Evolutionary conservation across 2,113 vertebrate genomes (phyloP).

Genomic region (Eurypyga helias): DNA sequence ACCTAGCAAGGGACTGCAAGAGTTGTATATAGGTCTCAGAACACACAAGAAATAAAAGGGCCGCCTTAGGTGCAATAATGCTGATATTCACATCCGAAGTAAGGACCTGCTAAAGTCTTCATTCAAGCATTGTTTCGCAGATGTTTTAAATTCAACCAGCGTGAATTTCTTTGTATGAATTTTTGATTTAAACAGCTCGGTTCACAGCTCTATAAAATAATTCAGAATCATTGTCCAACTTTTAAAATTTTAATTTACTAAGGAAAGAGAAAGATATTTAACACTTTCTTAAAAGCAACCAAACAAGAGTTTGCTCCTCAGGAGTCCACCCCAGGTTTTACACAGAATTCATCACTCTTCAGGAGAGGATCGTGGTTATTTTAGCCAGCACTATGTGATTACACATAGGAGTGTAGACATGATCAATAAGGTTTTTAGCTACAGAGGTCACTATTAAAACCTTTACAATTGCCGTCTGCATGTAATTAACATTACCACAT

Average conservation of each 20-base stretch:
- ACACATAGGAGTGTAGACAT: not conserved
- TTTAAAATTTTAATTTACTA: not conserved
- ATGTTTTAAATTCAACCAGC: not conserved
- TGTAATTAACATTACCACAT: not conserved
- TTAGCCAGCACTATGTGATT: not conserved
- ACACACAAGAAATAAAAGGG: not conserved
- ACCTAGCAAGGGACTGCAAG: not conserved
- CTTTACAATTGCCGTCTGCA: constrained; percentile 30
- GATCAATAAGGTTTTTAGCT: constrained; percentile 9
- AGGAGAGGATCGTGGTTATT: not conserved
- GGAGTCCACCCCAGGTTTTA: not conserved
- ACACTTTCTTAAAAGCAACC: not conserved
- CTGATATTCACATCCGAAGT: not conserved
- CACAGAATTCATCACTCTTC: not conserved
- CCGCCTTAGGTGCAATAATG: not conserved
- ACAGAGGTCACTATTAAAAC: constrained; percentile 7
- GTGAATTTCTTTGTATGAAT: not conserved
- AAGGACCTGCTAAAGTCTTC: not conserved
- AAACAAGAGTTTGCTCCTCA: not conserved
- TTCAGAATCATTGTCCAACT: not conserved
- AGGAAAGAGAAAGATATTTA: not conserved
- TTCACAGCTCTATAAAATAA: not conserved
- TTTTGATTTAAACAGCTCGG: not conserved
- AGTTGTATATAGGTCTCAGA: not conserved
- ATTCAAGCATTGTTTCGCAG: not conserved